These are phyloP conservation scores for Anagrus nilaparvatae DNA, from an alignment of 1,140 invertebrate species.

Conservation along the genomic window DNA sequence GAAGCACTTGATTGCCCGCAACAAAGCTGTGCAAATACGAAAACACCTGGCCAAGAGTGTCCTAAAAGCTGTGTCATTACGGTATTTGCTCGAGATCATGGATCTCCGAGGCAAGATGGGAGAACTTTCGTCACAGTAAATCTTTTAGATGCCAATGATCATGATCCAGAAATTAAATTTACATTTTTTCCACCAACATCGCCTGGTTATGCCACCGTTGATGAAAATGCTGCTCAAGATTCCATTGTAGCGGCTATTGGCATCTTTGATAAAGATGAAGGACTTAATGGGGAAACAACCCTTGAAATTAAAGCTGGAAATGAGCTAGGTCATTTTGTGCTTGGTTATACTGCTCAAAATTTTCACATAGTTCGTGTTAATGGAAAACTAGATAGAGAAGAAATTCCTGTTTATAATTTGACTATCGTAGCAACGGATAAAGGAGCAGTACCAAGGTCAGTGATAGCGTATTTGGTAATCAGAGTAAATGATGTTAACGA, in stretches of 20 bases:
- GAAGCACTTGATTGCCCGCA: constrained; percentile 71
- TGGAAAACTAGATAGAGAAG: constrained; percentile 83
- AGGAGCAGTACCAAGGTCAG: constrained; percentile 73
- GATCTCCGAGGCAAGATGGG: constrained; percentile 79
- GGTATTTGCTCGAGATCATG: constrained; percentile 86
- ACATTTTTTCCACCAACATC: constrained; percentile 76
- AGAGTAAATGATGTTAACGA: constrained; percentile 93
- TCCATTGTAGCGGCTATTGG: constrained; percentile 88
- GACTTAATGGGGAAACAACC: constrained; percentile 76
- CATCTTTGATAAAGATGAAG: constrained; percentile 83
- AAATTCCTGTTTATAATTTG: constrained; percentile 84
- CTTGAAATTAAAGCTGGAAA: constrained; percentile 80
- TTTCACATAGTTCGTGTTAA: constrained; percentile 88
- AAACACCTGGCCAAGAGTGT: constrained; percentile 49
- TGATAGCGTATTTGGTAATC: constrained; percentile 78
- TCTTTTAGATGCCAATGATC: constrained; percentile 87
- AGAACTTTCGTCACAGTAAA: constrained; percentile 92
- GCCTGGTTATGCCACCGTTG: constrained; percentile 78
- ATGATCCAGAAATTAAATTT: constrained; percentile 86
- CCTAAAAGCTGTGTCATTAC: constrained; percentile 89
- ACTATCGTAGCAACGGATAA: constrained; percentile 84
- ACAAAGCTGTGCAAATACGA: constrained; percentile 47
- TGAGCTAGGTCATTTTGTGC: constrained; percentile 78
- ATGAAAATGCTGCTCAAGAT: constrained; percentile 84
- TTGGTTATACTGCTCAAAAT: constrained; percentile 65